Base-by-base conservation (phyloP, 2,113 vertebrate genomes). In the Hippocampus mohnikei region DNA sequence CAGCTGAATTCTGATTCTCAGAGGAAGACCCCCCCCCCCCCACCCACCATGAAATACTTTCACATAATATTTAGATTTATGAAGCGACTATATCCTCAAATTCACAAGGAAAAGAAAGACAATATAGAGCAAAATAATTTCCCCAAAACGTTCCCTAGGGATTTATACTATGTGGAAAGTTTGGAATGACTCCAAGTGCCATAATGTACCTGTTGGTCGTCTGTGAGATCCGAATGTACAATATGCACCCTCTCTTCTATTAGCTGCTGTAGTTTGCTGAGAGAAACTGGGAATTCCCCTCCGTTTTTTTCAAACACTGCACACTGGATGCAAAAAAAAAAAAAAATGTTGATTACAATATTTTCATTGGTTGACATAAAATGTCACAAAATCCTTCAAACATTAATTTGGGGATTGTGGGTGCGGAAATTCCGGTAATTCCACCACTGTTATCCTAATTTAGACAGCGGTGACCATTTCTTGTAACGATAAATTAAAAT, bases 231-330 rank as follows among this genome's bases (percentile, higher is more conserved):
- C 2, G 73, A 66, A n/a, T 62, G 69, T 1, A 87, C 74, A 75
- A 83, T 12, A 53, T 73, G 58, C 69, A 86, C 65, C 61, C 79
- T 82, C 66, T 81, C 80, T 69, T 85, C 76, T 69, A 85, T 80
- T 48, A 84, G 84, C 72, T 84, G 66, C 40, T 46, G 78, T 44
- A 89, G 79, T 25, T 80, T 75, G 15, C 76, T 69, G 69, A 81
- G 46, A 0, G 78, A 85, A 50, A 74, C 72, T 21, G 81, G 73
- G 16, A 77, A 33, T 27, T 64, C 79, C 42, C n/a, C 81, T 69
- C 25, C 50, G 60, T 44, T 59, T 70, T n/a, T 71, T 73, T 69
- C 80, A 42, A 70, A 29, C 29, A 73, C 75, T 67, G 78, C 18
- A 72, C 16, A 53, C 85, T 85, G 29, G 29, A 33, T 2, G 25